phyloP scores from a whole-genome alignment of 2,113 vertebrate genomes.

The Lagopus leucura region DNA sequence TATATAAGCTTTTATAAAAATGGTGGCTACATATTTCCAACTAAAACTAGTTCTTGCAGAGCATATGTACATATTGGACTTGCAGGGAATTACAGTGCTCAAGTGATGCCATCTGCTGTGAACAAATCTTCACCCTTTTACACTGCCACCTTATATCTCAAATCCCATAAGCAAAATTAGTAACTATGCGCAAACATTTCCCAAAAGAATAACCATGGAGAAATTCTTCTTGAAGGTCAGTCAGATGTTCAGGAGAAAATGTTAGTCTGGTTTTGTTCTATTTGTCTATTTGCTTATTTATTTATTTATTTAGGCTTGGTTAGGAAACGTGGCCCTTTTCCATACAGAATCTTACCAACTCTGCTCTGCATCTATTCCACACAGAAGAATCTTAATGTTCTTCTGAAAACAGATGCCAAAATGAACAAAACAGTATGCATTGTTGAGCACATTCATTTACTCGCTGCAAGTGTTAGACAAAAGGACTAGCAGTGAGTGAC shows the following conservation, averaged over 20 bases:
- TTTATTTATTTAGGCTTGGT: background rate
- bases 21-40: background rate
- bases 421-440: accelerated
- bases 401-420: background rate
- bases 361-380: background rate
- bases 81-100: background rate
- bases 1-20: background rate
- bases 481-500: background rate
- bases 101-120: background rate
- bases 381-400: background rate
- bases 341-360: background rate
- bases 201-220: background rate
- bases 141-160: background rate
- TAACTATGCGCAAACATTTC: background rate
- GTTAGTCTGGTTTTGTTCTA: background rate
- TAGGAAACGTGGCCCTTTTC: background rate
- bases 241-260: background rate
- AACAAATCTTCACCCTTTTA: background rate
- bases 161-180: background rate
- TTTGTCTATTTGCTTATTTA: background rate
- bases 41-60: background rate
- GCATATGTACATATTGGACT: background rate
- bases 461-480: background rate
- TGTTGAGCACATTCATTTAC: background rate
- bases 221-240: background rate